Evolutionary conservation across 2,797 vertebrate genomes (phyloP).

Genomic region (Hylomyscus alleni): DNA sequence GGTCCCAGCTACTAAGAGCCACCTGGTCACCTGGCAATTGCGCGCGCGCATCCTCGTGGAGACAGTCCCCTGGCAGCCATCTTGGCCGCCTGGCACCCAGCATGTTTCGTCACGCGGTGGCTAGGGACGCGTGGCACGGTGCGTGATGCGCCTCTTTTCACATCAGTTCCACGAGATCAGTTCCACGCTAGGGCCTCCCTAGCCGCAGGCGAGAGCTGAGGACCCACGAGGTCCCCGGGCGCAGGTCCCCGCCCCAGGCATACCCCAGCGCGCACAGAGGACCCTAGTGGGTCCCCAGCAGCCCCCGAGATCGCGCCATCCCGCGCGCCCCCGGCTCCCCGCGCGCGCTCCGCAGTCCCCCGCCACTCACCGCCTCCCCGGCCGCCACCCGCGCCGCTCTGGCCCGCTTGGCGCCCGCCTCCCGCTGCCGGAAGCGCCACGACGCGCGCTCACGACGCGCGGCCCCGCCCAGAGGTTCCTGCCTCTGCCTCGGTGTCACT

Average conservation of each 20-base stretch:
- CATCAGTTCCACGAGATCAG: neutral
- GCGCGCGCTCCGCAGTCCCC: neutral
- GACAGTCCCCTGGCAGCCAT: slow-evolving; percentile 89
- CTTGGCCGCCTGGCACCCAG: slow-evolving; percentile 76
- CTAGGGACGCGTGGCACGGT: slow-evolving; percentile 51
- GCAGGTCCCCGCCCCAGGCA: neutral
- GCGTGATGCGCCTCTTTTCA: neutral
- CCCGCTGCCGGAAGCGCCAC: slow-evolving; percentile 85
- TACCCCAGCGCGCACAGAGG: neutral
- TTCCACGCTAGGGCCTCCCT: neutral
- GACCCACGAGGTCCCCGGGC: too few relatives aligned
- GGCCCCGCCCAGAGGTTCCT: neutral
- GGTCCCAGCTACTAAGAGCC: neutral
- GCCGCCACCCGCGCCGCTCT: slow-evolving; percentile 30
- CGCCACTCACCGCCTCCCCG: slow-evolving; percentile 71
- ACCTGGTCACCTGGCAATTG: neutral
- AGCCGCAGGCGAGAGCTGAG: neutral
- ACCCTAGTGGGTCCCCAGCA: neutral
- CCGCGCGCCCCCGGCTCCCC: neutral
- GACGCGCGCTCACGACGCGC: slow-evolving; percentile 39
- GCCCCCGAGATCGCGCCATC: neutral
- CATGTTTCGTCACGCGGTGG: slow-evolving; percentile 35
- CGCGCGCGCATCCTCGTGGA: slow-evolving; percentile 42
- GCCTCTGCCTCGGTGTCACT: neutral
- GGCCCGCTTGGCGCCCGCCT: slow-evolving; percentile 45